phyloP scores from a whole-genome alignment of 2,888 invertebrate genomes.

The Cerceris rybyensis region DNA sequence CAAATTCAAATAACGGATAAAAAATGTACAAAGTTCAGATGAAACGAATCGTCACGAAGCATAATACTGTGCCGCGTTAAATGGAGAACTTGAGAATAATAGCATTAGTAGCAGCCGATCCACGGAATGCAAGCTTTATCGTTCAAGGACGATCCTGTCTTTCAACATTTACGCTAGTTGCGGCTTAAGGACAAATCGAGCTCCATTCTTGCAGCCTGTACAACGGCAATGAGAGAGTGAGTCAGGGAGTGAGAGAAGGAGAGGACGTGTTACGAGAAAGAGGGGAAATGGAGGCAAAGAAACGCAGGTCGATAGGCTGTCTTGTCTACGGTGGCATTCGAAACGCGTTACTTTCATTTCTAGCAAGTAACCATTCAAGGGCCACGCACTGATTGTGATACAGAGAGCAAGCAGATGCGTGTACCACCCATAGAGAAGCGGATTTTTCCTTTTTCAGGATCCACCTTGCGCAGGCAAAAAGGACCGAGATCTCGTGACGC shows the following conservation, averaged over 20 bases:
- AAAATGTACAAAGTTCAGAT: too few relatives aligned
- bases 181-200: slow-evolving; percentile 56
- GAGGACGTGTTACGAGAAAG: not conserved
- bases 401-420: slow-evolving; percentile 13
- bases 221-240: slow-evolving; percentile 13
- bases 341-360: slow-evolving; percentile 71
- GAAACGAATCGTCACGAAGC: too few relatives aligned
- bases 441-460: slow-evolving; percentile 40
- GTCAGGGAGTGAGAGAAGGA: slow-evolving; percentile 1
- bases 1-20: too few relatives aligned
- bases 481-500: slow-evolving; percentile 49
- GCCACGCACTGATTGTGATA: slow-evolving; percentile 54
- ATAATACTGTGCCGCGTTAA: too few relatives aligned
- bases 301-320: slow-evolving; percentile 38
- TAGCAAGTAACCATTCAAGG: slow-evolving; percentile 64
- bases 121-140: slow-evolving; percentile 69
- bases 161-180: slow-evolving; percentile 61
- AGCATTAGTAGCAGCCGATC: slow-evolving; percentile 7
- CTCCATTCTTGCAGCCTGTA: slow-evolving; percentile 15
- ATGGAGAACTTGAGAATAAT: slow-evolving; percentile 7
- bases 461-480: slow-evolving; percentile 12
- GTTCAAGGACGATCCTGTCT: slow-evolving; percentile 75
- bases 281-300: slow-evolving; percentile 11
- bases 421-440: slow-evolving; percentile 10
- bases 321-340: slow-evolving; percentile 52